Evolutionary conservation across 2,113 vertebrate species (phyloP).

Genomic region (Heptranchias perlo): DNA sequence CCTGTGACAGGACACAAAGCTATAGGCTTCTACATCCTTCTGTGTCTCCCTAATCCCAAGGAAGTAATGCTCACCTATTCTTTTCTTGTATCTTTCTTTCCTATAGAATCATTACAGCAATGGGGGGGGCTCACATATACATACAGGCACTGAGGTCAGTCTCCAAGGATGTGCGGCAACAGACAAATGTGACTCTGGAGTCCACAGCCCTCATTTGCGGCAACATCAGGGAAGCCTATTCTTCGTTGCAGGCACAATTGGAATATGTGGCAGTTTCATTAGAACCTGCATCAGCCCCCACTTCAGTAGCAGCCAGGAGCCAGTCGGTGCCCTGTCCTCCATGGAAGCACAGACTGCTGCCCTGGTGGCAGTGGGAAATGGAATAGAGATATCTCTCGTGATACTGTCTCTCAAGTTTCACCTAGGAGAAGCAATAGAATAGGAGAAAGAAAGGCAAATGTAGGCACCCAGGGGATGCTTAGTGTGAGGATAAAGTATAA

Average conservation of each 20-base stretch:
- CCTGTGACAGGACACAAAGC: background rate
- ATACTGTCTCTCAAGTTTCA: background rate
- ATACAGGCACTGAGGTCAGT: background rate
- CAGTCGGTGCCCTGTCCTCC: background rate
- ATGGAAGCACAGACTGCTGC: background rate
- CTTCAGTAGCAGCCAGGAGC: background rate
- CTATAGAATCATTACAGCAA: background rate
- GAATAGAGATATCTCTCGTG: background rate
- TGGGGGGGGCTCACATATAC: background rate
- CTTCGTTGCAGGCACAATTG: background rate
- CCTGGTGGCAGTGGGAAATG: background rate
- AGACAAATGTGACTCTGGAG: background rate
- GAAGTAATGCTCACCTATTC: background rate
- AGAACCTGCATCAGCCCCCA: background rate
- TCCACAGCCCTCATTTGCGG: background rate
- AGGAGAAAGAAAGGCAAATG: background rate
- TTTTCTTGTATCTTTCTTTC: background rate
- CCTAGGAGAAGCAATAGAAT: background rate
- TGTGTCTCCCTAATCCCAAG: background rate
- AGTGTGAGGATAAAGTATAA: background rate
- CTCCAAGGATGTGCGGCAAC: background rate
- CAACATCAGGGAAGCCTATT: background rate
- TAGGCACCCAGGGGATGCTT: too few relatives aligned
- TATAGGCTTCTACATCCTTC: background rate
- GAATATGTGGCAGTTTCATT: background rate